A percentile compares a stretch with the other conserved stretches of the same genome.
Evolutionary conservation across 2,113 vertebrate genomes (phyloP).

Genomic region (Gymnarchus niloticus): DNA sequence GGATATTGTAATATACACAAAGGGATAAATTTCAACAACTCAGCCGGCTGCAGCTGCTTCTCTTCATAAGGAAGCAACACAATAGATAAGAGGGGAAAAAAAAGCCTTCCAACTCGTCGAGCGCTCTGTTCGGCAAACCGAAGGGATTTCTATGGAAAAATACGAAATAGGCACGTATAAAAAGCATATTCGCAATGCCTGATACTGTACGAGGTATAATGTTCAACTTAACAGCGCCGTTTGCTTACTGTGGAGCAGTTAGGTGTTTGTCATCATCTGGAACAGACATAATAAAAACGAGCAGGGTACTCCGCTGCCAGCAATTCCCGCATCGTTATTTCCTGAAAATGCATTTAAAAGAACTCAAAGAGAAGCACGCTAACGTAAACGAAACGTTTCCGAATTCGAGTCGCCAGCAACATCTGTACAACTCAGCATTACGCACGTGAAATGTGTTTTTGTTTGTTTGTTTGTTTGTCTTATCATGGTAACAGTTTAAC

Average conservation of each 20-base stretch:
- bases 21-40: constrained; percentile 91
- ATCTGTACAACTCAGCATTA: constrained; percentile 40
- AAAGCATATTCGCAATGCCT: not conserved
- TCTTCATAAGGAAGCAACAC: constrained; percentile 69
- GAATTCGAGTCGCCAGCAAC: constrained; percentile 12
- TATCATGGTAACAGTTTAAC: constrained; percentile 40
- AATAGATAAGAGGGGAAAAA: constrained; percentile 59
- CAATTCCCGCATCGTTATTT: constrained; percentile 42
- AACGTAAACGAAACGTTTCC: constrained; percentile 19
- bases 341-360: constrained; percentile 33
- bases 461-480: not conserved
- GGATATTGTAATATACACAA: constrained; percentile 99
- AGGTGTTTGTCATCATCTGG: constrained; percentile 48
- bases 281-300: constrained; percentile 58
- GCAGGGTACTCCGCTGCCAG: constrained; percentile 47
- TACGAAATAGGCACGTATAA: constrained; percentile 16
- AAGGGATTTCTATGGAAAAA: constrained; percentile 13
- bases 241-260: constrained; percentile 52
- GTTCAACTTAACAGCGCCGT: constrained; percentile 46
- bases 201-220: constrained; percentile 20
- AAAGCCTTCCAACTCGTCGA: constrained; percentile 30
- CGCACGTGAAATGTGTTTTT: constrained; percentile 37
- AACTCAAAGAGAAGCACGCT: constrained; percentile 25
- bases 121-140: constrained; percentile 30
- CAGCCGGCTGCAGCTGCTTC: constrained; percentile 75